Conservation (phyloP, 2,113 vertebrate genomes). For the Myotis davidii region DNA sequence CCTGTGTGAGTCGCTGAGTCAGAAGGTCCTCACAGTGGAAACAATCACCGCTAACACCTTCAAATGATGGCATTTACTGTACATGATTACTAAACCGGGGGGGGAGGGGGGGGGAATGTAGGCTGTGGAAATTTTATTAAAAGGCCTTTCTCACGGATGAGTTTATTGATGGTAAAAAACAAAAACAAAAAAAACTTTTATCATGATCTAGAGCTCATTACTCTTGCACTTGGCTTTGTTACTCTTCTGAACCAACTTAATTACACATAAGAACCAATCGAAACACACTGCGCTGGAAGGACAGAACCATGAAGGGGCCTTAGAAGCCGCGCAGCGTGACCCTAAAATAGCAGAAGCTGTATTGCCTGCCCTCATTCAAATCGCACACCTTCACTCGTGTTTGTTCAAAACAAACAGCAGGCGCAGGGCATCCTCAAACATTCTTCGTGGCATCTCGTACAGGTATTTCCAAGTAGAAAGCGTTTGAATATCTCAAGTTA, state of each 20-base stretch:
- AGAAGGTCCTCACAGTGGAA: background rate
- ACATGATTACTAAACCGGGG: background rate
- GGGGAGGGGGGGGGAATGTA: background rate
- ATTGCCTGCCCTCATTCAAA: background rate
- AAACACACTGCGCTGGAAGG: background rate
- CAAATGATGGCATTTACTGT: background rate
- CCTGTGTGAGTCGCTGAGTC: background rate
- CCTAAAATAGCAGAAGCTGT: background rate
- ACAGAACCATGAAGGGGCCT: background rate
- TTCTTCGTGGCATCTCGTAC: background rate
- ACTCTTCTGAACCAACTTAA: constrained; percentile 28
- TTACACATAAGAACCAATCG: background rate
- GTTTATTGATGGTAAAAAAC: background rate
- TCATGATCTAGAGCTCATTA: constrained; percentile 35
- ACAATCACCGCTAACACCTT: background rate
- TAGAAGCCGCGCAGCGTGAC: background rate
- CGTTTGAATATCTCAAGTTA: background rate
- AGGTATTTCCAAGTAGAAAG: constrained; percentile 30
- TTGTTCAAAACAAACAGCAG: constrained; percentile 1
- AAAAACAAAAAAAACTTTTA: background rate
- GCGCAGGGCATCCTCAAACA: background rate
- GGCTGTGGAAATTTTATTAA: background rate
- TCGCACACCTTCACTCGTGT: background rate
- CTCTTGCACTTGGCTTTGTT: background rate
- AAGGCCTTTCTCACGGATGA: constrained; percentile 9